Base-by-base conservation (phyloP, 2,113 vertebrate genomes). In the Meleagris gallopavo region DNA sequence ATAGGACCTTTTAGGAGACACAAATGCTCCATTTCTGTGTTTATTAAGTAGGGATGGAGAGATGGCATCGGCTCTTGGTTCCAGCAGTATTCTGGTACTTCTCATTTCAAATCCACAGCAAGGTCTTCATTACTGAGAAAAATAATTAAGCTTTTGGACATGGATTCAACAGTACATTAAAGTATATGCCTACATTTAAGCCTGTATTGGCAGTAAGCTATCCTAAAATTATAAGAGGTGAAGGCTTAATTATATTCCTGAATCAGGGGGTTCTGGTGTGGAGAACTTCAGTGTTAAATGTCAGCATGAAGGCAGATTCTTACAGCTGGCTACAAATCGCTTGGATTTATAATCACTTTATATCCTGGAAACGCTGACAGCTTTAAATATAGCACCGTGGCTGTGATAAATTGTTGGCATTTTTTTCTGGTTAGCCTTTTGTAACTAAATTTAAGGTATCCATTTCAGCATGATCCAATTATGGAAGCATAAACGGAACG, bases 401-500 rank as follows among this genome's bases (percentile, higher is more conserved):
- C 91, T 36, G 61, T 77, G 94, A 96, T 85, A 81, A 96, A 96
- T 95, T 57, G 88, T 82, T 90, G 92, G 88, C 89, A 91, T 96
- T 95, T 94, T 97, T 93, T 54, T 65, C 81, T 60, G 70, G 67
- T 95, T 97, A 94, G 86, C 69, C 70, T 72, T 97, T 67, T 93
- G 94, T 95, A 58, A 92, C 95, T 96, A 91, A 95, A 95, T 96
- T 92, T 94, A 95, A 97, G 88, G 93, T 89, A 61, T 96, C 96
- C 95, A 88, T 96, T 97, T 91, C 96, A 52, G 95, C 52, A 1
- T 78, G 96, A 90, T 94, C 86, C 91, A 96, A 95, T 94, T 96
- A 92, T 87, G 96, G 97, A 93, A 95, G 90, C 29, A 4, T 89
- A 86, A 95, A 95, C 25, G 2, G 88, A 92, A 94, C 13, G 64